Evolutionary conservation across 2,113 vertebrate genomes (phyloP), one percentile per base, ranked within the genome.

Genomic region (Cottus gobio): DNA sequence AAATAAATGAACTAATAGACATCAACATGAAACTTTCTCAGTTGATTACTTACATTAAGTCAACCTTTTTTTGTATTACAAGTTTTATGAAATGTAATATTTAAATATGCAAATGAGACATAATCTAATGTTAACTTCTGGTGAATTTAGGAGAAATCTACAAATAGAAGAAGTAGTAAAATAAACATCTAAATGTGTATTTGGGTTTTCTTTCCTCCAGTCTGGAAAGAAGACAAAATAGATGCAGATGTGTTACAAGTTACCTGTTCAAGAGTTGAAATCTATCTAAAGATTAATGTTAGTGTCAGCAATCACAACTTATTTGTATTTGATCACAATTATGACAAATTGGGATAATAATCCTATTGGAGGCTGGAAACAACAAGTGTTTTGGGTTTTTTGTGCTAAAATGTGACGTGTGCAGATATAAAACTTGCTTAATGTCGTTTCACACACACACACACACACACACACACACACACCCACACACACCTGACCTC

Each of bases 401-500:
- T 28, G 3, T 0, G 0, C n/a, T 48, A 20, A 44, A 44, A 44
- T 15, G 3, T 9, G 15, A 48, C 11, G 22, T 52, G 7, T 52
- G 8, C 48, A 52, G 8, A n/a, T 52, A 52, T 52, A 52, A 50
- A 22, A 50, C 58, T 3, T 16, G 11, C 8, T 36, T 18, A n/a
- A 26, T 22, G 30, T 57, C 22, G 6, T 46, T 18, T 46, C 44
- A 22, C 57, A 61, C 57, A 31, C 26, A 54, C 50, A 57, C 26
- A 16, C 54, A 57, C 54, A 56, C 52, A 30, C 52, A 30, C 56
- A 58, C 56, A 18, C 57, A 67, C 54, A 39, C 57, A 56, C 24
- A 61, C 26, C 70, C 65, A 34, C 61, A 82, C 7, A 9, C 65
- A 37, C 34, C 77, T 75, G 73, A 69, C 71, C 72, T 31, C 7